Percentiles rank a stretch among this genome's conserved stretches.
phyloP scores from a whole-genome alignment of 1,140 invertebrate genomes.

The Nebria ingens region DNA sequence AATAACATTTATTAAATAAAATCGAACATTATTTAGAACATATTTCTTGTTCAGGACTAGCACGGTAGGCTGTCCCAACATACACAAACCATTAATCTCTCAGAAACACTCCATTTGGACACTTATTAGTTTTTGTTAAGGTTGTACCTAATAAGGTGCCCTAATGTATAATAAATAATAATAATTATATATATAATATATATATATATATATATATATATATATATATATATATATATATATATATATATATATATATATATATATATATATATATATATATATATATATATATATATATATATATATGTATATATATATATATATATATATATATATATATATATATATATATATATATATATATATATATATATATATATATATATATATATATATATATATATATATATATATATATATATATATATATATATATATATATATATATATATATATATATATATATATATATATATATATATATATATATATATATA shows the following conservation, averaged over 20 bases:
- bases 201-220: background rate
- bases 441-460: constrained; percentile 7
- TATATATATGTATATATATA: background rate
- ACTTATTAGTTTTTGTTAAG: no score
- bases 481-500: constrained; percentile 1
- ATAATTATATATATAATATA: background rate
- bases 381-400: constrained; percentile 6
- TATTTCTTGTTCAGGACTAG: no score
- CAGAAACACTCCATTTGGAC: no score
- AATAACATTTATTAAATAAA: no score
- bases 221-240: background rate
- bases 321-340: constrained; percentile 1
- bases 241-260: background rate
- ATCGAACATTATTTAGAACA: no score
- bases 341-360: constrained; percentile 4
- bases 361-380: constrained; percentile 6
- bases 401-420: constrained; percentile 6
- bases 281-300: background rate
- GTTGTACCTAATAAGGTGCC: no score
- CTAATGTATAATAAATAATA: no score
- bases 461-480: constrained; percentile 5
- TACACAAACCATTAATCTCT: no score
- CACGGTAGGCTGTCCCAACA: no score
- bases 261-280: constrained; percentile 1
- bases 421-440: constrained; percentile 5